phyloP scores from a whole-genome alignment of 2,888 invertebrate genomes.

The Salpingus planirostris region DNA sequence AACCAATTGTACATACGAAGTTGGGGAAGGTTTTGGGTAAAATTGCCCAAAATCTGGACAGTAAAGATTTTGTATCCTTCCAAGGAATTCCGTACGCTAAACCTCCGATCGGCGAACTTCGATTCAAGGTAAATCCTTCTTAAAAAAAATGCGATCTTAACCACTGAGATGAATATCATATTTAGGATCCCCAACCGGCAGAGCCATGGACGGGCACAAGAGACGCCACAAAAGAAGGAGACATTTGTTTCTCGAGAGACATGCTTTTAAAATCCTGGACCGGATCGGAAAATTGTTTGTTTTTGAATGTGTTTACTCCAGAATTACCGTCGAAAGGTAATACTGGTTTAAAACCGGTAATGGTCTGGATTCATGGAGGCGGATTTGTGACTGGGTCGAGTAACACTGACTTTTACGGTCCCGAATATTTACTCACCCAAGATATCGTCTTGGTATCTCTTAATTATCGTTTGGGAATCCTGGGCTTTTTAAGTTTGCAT shows the following conservation, averaged over 20 bases:
- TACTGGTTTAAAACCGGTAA: slow-evolving; percentile 29
- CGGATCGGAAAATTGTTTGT: not conserved
- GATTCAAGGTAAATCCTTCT: not conserved
- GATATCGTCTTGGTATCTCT: slow-evolving; percentile 35
- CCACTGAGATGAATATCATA: slow-evolving; percentile 1
- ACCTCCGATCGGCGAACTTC: not conserved
- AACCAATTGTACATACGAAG: not conserved
- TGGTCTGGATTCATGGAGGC: slow-evolving; percentile 42
- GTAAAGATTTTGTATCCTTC: not conserved
- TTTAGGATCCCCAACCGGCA: slow-evolving; percentile 20
- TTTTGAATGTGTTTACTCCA: not conserved
- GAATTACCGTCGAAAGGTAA: not conserved
- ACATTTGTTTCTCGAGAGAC: slow-evolving; percentile 19
- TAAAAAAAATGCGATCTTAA: not conserved
- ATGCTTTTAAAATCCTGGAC: not conserved
- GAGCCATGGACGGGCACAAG: slow-evolving; percentile 21
- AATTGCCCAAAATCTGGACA: not conserved
- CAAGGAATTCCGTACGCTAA: not conserved
- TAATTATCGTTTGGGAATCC: slow-evolving; percentile 34
- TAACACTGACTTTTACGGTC: slow-evolving; percentile 30
- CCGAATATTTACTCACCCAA: slow-evolving; percentile 34
- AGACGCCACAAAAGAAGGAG: slow-evolving; percentile 22
- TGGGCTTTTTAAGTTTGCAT: slow-evolving; percentile 43
- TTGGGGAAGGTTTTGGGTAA: not conserved
- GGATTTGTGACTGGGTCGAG: slow-evolving; percentile 34